Evolutionary conservation across 2,888 invertebrate genomes (phyloP).

Genomic region (Philhelius pedissequus): DNA sequence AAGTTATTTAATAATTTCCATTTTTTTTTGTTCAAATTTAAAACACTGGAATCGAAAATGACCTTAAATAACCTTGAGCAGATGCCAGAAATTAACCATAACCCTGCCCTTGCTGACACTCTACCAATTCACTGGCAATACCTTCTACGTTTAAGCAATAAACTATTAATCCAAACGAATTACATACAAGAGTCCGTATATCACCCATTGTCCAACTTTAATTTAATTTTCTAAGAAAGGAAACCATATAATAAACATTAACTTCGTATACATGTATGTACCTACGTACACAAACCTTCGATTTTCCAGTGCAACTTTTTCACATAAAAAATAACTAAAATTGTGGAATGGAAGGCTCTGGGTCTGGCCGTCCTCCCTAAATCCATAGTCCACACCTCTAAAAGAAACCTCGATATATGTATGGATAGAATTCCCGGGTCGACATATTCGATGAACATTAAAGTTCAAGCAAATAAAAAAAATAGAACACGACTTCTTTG

Average conservation of each 20-base stretch:
- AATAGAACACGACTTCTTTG: slow-evolving; percentile 16
- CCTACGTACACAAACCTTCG: background rate
- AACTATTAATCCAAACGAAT: slow-evolving; percentile 3
- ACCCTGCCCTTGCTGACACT: background rate
- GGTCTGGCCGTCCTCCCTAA: background rate
- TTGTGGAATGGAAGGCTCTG: background rate
- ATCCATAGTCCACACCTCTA: slow-evolving; percentile 12
- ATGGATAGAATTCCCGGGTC: background rate
- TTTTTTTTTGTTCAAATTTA: no score
- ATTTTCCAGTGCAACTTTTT: background rate
- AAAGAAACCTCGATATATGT: background rate
- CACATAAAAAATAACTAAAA: slow-evolving; percentile 9
- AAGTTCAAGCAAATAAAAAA: slow-evolving; percentile 24
- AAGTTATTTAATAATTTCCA: no score
- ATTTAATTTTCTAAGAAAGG: slow-evolving; percentile 5
- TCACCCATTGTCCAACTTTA: background rate
- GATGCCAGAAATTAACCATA: background rate
- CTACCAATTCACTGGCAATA: background rate
- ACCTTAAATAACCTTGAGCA: background rate
- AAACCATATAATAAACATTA: background rate
- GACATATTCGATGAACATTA: slow-evolving; percentile 17
- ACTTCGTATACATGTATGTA: background rate
- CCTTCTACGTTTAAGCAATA: background rate
- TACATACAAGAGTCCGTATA: background rate
- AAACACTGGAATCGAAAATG: background rate